A percentile compares a stretch with the other conserved stretches of the same genome.
phyloP scores from a whole-genome alignment of 2,888 invertebrate genomes.

The Anoplius nigerrimus region DNA sequence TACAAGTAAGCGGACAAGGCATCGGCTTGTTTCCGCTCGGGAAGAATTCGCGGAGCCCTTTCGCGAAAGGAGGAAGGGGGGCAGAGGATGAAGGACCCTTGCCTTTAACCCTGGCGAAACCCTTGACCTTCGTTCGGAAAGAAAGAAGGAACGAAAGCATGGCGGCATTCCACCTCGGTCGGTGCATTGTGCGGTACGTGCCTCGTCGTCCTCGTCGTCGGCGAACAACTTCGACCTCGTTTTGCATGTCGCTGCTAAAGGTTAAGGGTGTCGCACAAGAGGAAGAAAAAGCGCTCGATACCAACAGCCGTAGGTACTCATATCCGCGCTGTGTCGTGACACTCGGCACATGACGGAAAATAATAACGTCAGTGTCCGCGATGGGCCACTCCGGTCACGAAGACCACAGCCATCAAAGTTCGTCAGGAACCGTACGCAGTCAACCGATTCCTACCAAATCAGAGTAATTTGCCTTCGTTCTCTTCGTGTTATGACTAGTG shows the following conservation, averaged over 20 bases:
- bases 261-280: conserved; percentile 31
- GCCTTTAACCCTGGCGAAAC: conserved; percentile 39
- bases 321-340: neutral
- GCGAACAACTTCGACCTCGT: conserved; percentile 38
- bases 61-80: neutral
- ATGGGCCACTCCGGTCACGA: neutral
- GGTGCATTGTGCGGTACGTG: conserved; percentile 36
- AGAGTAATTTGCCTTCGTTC: neutral
- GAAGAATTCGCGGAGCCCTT: conserved; percentile 23
- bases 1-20: no score
- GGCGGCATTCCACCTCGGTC: conserved; percentile 9
- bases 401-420: no score
- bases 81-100: conserved; percentile 13
- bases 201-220: conserved; percentile 23
- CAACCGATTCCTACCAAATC: neutral
- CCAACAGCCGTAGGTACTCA: conserved; percentile 12
- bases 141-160: conserved; percentile 20
- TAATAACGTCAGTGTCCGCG: neutral
- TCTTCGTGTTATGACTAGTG: neutral
- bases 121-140: conserved; percentile 42
- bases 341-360: no score
- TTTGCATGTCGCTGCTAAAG: conserved; percentile 31
- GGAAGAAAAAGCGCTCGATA: conserved; percentile 14
- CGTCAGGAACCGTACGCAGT: no score
- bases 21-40: no score